A percentile compares a stretch with the other conserved stretches of the same genome.
These are phyloP conservation scores for Toxonevra muliebris DNA, from an alignment of 2,888 invertebrate genomes.

Conservation along the genomic window DNA sequence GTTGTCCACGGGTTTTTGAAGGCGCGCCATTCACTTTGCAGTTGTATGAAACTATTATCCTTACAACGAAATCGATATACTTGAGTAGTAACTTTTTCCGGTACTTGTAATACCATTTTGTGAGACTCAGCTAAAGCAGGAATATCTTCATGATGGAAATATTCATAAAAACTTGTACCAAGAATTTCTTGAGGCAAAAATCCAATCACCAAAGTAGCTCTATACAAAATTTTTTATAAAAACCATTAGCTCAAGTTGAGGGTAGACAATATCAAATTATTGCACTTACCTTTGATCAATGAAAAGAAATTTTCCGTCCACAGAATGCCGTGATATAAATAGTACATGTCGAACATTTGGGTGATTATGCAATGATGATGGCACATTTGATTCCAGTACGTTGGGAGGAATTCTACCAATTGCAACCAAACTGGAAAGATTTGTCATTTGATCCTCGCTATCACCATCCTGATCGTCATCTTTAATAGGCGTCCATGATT, in stretches of 20 bases:
- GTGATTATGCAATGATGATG: conserved; percentile 63
- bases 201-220: conserved; percentile 87
- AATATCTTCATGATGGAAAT: conserved; percentile 85
- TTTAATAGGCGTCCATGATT: conserved; percentile 89
- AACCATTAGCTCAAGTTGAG: neutral
- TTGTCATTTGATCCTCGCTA: conserved; percentile 69
- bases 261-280: neutral
- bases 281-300: conserved; percentile 83
- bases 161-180: conserved; percentile 93
- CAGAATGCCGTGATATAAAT: conserved; percentile 85
- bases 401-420: conserved; percentile 80
- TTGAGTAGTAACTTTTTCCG: conserved; percentile 73
- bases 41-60: conserved; percentile 73
- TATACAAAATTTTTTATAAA: conserved; percentile 60
- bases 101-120: conserved; percentile 77
- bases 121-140: conserved; percentile 83
- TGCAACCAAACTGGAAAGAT: conserved; percentile 87
- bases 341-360: conserved; percentile 73
- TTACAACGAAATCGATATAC: conserved; percentile 84
- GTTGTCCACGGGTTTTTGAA: conserved; percentile 97
- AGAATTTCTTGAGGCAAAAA: conserved; percentile 92
- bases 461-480: conserved; percentile 75
- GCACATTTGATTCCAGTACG: conserved; percentile 67
- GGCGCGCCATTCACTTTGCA: conserved; percentile 87
- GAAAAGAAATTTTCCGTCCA: conserved; percentile 92